These are phyloP conservation scores for Hylaea fasciaria DNA, from an alignment of 2,888 invertebrate species.

Conservation along the genomic window DNA sequence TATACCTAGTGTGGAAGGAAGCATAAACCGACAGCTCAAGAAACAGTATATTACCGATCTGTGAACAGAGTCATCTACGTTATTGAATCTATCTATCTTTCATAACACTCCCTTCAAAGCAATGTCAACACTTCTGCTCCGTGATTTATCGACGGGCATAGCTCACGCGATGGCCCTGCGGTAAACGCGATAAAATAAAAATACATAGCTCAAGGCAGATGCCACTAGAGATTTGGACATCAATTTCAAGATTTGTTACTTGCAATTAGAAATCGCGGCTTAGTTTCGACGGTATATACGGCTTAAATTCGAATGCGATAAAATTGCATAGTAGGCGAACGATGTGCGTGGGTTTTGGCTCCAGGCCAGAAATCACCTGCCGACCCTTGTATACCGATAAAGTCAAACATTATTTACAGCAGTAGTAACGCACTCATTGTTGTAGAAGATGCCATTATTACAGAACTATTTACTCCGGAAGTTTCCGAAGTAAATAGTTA, in stretches of 20 bases:
- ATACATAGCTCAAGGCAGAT: conserved; percentile 73
- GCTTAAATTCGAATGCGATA: conserved; percentile 48
- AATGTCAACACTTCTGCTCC: conserved; percentile 51
- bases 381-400: conserved; percentile 78
- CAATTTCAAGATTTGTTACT: conserved; percentile 64
- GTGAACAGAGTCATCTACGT: conserved; percentile 19
- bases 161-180: conserved; percentile 59
- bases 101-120: conserved; percentile 51
- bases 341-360: conserved; percentile 76
- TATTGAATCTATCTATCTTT: conserved; percentile 39
- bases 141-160: conserved; percentile 58
- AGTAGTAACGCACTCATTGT: conserved; percentile 68
- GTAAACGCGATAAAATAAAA: conserved; percentile 70
- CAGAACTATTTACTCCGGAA: conserved; percentile 45
- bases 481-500: too few species aligned
- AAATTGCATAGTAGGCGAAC: conserved; percentile 54
- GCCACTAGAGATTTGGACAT: conserved; percentile 77
- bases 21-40: conserved; percentile 22
- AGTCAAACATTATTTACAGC: conserved; percentile 77
- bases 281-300: conserved; percentile 44
- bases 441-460: conserved; percentile 53
- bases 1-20: conserved; percentile 18
- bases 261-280: conserved; percentile 48
- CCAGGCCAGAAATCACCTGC: conserved; percentile 78
- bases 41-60: conserved; percentile 22